phyloP scores from a whole-genome alignment of 2,113 vertebrate species.

The Pterocles orientalis region DNA sequence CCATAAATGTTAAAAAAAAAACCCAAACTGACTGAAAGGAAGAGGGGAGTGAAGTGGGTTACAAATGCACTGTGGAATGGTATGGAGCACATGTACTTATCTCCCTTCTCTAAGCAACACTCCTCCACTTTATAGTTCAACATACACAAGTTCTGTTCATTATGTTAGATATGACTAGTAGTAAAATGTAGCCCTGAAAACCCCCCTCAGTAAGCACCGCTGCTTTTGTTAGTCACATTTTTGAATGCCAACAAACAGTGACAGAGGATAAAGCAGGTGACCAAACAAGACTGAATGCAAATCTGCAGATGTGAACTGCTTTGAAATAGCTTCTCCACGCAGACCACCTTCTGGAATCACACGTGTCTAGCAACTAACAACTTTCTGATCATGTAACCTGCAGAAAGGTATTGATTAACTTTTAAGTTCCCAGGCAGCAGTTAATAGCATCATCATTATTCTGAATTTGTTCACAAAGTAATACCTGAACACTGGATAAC shows the following conservation, averaged over 20 bases:
- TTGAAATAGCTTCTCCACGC: background rate
- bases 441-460: background rate
- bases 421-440: background rate
- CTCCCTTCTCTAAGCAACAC: background rate
- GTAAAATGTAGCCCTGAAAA: background rate
- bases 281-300: background rate
- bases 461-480: background rate
- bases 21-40: conserved; percentile 1
- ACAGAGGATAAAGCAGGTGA: background rate
- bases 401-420: background rate
- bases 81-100: conserved; percentile 9
- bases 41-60: conserved; percentile 24
- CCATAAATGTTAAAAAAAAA: background rate
- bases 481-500: background rate
- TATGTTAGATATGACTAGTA: background rate
- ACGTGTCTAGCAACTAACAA: background rate
- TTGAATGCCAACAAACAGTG: background rate
- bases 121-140: background rate
- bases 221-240: background rate
- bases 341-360: background rate
- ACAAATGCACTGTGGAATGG: conserved; percentile 39
- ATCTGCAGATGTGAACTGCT: background rate
- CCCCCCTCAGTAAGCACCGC: background rate
- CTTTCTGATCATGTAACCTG: background rate
- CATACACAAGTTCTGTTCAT: background rate